A percentile compares a stretch with the other conserved stretches of the same genome.
phyloP scores from a whole-genome alignment of 2,113 vertebrate genomes.

The Colinus virginianus region DNA sequence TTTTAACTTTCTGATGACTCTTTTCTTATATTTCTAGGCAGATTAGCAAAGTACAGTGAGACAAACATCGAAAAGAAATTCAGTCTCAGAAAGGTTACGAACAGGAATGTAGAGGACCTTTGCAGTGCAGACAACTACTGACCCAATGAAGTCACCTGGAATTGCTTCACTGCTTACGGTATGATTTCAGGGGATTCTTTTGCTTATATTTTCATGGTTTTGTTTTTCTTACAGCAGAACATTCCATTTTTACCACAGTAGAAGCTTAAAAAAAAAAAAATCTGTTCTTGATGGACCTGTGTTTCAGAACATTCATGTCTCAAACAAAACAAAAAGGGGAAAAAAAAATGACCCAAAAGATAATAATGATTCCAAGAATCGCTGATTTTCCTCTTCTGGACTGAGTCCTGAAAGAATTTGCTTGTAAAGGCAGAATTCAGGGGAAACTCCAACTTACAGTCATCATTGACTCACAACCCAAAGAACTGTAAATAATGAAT shows the following conservation, averaged over 20 bases:
- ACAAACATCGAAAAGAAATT: neutral
- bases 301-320: neutral
- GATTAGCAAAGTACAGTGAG: neutral
- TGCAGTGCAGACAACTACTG: neutral
- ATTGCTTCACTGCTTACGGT: neutral
- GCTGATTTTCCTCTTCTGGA: conserved; percentile 9
- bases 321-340: too few species aligned
- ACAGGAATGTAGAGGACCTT: neutral
- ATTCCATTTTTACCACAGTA: neutral
- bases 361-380: conserved; percentile 10
- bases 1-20: neutral
- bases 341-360: neutral
- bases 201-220: neutral
- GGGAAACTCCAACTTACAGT: conserved; percentile 50
- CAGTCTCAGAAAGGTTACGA: neutral
- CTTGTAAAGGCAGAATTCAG: conserved; percentile 41
- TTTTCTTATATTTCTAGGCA: neutral
- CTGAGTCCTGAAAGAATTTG: conserved; percentile 33
- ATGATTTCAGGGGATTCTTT: neutral
- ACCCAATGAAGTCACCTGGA: conserved; percentile 37
- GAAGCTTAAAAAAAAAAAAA: neutral
- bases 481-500: conserved; percentile 27
- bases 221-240: conserved; percentile 11
- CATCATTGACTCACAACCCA: neutral
- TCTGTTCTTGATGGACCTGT: neutral